Percentiles rank a stretch among this genome's conserved stretches.
Evolutionary conservation across 2,888 invertebrate genomes (phyloP).

Genomic region (Latheticus oryzae): DNA sequence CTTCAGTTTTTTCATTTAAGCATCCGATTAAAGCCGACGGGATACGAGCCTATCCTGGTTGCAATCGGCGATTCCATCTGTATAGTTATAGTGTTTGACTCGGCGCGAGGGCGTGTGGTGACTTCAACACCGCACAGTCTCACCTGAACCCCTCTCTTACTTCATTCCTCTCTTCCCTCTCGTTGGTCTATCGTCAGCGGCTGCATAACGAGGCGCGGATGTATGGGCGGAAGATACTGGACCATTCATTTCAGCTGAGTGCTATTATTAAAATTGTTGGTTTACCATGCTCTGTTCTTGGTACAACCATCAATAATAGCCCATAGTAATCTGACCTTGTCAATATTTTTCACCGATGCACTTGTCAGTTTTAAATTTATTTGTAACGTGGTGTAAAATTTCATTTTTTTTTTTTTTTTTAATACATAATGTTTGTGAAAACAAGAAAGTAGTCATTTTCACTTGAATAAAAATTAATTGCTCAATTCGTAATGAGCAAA

Average conservation of each 20-base stretch:
- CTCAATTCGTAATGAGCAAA: too few species aligned
- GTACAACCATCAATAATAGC: conserved; percentile 22
- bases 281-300: conserved; percentile 40
- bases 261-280: conserved; percentile 51
- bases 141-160: conserved; percentile 49
- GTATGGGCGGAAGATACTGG: conserved; percentile 60
- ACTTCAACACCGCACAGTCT: conserved; percentile 58
- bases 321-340: conserved; percentile 20
- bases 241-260: conserved; percentile 52
- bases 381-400: not conserved
- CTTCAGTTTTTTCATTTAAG: conserved; percentile 17
- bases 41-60: conserved; percentile 27
- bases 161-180: conserved; percentile 37
- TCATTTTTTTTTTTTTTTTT: too few species aligned
- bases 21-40: conserved; percentile 30
- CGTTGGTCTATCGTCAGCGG: conserved; percentile 46
- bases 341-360: conserved; percentile 21
- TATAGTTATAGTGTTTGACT: conserved; percentile 51
- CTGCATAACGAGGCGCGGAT: conserved; percentile 61
- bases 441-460: too few species aligned
- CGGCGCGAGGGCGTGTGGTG: conserved; percentile 61
- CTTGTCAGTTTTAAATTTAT: not conserved
- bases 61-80: conserved; percentile 18
- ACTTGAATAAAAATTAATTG: too few species aligned
- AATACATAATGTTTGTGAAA: too few species aligned